A percentile compares a stretch with the other conserved stretches of the same genome.
Conservation (phyloP, 1,140 invertebrate species). For the Calephelis nemesis region DNA sequence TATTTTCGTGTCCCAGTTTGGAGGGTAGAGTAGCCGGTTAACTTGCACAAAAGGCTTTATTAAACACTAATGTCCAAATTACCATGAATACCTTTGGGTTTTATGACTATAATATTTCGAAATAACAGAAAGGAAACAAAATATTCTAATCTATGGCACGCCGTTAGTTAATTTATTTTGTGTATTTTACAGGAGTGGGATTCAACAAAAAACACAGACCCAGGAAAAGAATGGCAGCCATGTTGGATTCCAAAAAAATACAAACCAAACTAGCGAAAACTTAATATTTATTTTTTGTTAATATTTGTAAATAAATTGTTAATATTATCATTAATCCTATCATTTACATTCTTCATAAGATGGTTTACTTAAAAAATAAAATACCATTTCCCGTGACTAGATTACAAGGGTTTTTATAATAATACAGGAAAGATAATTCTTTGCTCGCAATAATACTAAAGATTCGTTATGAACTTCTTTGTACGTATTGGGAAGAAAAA, state of each 20-base stretch:
- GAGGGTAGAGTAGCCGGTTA: no score
- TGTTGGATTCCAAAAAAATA: constrained; percentile 38
- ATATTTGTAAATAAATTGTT: constrained; percentile 39
- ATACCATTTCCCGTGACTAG: constrained; percentile 25
- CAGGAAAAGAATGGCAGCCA: constrained; percentile 58
- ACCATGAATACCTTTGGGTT: no score
- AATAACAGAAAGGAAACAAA: neutral
- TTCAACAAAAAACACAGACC: constrained; percentile 71
- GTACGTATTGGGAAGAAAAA: constrained; percentile 14
- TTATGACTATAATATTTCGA: no score
- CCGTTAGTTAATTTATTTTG: neutral
- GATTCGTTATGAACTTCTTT: constrained; percentile 1
- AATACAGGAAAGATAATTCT: constrained; percentile 15
- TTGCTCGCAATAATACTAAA: constrained; percentile 7
- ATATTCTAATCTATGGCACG: neutral
- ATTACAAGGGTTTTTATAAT: constrained; percentile 14
- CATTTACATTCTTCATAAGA: constrained; percentile 18
- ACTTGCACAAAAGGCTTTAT: no score
- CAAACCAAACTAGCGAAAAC: constrained; percentile 43
- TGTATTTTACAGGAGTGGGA: constrained; percentile 54
- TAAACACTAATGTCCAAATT: no score
- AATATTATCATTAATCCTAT: constrained; percentile 20
- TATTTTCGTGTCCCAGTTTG: no score
- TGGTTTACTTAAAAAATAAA: constrained; percentile 21
- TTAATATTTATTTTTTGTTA: constrained; percentile 37